Evolutionary conservation across 1,140 invertebrate genomes (phyloP).

Genomic region (Lanistes nyassanus): DNA sequence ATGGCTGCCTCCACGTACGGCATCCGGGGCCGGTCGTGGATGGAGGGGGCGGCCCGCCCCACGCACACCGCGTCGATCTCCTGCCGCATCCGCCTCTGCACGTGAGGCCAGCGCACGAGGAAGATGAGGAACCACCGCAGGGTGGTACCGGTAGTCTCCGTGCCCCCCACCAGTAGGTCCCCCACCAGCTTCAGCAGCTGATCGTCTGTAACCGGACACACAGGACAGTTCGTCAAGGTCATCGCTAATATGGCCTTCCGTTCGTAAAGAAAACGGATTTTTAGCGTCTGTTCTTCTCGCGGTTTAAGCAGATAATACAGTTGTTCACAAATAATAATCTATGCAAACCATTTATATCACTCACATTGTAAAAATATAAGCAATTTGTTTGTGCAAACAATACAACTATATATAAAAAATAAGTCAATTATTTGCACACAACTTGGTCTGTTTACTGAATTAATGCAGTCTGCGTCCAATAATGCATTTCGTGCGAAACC

Average conservation of each 20-base stretch:
- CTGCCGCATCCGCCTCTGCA: conserved; percentile 82
- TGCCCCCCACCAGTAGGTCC: conserved; percentile 89
- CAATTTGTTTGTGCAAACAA: not conserved
- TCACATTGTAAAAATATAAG: not conserved
- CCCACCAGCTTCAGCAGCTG: conserved; percentile 48
- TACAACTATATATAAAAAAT: not conserved
- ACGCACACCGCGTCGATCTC: conserved; percentile 77
- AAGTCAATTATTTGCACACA: too few species aligned
- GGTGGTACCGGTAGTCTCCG: conserved; percentile 87
- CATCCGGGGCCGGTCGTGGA: conserved; percentile 29
- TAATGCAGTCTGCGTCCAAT: too few species aligned
- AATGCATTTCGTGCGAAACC: too few species aligned
- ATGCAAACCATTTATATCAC: not conserved
- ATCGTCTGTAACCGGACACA: conserved; percentile 36
- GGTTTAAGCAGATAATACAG: not conserved
- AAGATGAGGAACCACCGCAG: conserved; percentile 85
- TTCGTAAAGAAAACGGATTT: too few species aligned
- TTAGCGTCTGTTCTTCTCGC: too few species aligned
- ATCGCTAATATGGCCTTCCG: too few species aligned
- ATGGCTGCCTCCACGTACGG: conserved; percentile 37
- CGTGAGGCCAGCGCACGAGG: conserved; percentile 78
- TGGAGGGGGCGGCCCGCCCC: not conserved
- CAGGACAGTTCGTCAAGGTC: too few species aligned
- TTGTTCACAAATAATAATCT: not conserved
- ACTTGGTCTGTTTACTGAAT: too few species aligned